Base-by-base conservation (phyloP, 1,140 invertebrate species). In the Nixonia krombeini region DNA sequence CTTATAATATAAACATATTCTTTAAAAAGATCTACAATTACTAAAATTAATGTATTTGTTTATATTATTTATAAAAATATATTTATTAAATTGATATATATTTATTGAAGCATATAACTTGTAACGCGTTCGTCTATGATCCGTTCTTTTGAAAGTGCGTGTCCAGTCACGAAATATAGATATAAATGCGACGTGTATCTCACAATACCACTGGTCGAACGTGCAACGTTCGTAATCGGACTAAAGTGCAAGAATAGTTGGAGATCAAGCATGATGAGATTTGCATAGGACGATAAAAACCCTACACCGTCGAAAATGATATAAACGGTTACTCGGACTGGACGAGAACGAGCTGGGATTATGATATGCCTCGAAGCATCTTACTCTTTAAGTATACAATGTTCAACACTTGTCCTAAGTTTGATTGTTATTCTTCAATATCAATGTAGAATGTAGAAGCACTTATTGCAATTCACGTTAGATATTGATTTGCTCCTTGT, bases 201-300 rank as follows among this genome's bases (percentile, higher is more conserved):
- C 9, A 28, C 42, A 45, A 3, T 21, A 21, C 6, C 29, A 45
- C 55, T 31, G 16, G 13, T 38, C 31, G 10, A 23, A 50, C 28
- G 29, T 50, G 9, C 33, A 9, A 46, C 50, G 50, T 55, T 53
- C n/a, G 26, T 49, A 50, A 53, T 52, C 53, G 28, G 52, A 40
- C 31, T 26, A 46, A 44, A 41, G 47, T 47, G 58, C 45, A 47
- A 50, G 29, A 38, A 47, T 64, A 49, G 35, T 52, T 59, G 55
- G 47, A 59, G 65, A 49, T 65, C 61, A 62, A 47, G 37, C 47
- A 42, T 47, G 37, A 45, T 47, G 23, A 55, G 53, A 79, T 78
- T 79, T 76, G 68, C 76, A 77, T 75, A 28, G 29, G 57, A 56
- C 67, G 67, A 72, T 76, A 71, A 78, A 77, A 59, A 75, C 53